A percentile compares a stretch with the other conserved stretches of the same genome.
Evolutionary conservation across 2,888 invertebrate genomes (phyloP).

Genomic region (Pachycephus smyrnensis): DNA sequence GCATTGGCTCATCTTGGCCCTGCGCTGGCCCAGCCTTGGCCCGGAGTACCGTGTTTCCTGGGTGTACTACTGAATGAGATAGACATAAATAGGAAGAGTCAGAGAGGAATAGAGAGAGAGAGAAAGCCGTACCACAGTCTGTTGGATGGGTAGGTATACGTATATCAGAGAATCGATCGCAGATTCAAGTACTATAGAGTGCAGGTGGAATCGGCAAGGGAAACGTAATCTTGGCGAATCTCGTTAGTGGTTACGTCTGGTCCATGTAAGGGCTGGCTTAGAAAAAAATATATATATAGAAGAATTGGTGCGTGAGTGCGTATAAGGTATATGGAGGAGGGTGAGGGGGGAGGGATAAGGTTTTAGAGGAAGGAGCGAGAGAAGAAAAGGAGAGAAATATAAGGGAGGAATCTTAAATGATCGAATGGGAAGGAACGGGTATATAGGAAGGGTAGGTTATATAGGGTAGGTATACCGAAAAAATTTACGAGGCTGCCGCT

Average conservation of each 20-base stretch:
- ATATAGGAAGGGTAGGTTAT: background rate
- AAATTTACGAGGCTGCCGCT: slow-evolving; percentile 6
- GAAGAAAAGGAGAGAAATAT: background rate
- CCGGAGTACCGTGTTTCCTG: too few relatives aligned
- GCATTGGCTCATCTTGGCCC: too few relatives aligned
- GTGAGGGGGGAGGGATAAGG: too few relatives aligned
- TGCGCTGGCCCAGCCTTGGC: too few relatives aligned
- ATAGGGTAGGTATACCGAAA: background rate
- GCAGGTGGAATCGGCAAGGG: background rate
- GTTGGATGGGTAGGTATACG: background rate
- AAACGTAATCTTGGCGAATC: background rate
- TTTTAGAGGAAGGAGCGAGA: background rate
- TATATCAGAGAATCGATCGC: background rate
- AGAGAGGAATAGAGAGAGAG: background rate
- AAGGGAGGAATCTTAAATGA: background rate
- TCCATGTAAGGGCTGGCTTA: background rate
- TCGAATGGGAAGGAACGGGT: background rate
- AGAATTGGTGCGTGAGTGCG: background rate
- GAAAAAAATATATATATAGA: background rate
- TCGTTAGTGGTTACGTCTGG: background rate
- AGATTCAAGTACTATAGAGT: background rate
- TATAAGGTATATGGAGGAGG: background rate
- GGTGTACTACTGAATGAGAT: background rate
- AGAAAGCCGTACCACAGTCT: background rate
- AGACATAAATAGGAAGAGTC: background rate